These are phyloP conservation scores for Masnerella sp. DNA, from an alignment of 2,888 invertebrate genomes.

Conservation along the genomic window DNA sequence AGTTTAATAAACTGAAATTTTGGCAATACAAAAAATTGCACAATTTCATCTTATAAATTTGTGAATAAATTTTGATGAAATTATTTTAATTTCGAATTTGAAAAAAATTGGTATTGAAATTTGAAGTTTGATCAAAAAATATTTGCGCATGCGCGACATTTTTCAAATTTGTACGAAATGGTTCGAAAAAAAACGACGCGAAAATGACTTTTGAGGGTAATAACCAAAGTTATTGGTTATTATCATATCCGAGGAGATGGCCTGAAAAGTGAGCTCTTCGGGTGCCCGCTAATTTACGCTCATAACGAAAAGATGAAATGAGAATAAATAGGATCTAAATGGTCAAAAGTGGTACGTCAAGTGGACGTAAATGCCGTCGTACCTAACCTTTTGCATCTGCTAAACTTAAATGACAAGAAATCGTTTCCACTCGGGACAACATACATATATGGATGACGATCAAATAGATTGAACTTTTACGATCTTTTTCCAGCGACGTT, in stretches of 20 bases:
- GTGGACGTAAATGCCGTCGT: slow-evolving; percentile 61
- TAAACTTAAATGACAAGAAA: slow-evolving; percentile 60
- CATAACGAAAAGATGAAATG: slow-evolving; percentile 62
- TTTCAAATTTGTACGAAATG: no score
- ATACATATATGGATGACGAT: slow-evolving; percentile 49
- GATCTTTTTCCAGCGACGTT: slow-evolving; percentile 19
- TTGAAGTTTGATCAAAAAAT: not conserved
- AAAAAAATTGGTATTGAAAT: no score
- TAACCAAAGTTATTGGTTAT: no score
- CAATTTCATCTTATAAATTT: no score
- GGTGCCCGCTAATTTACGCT: slow-evolving; percentile 55
- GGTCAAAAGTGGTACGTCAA: slow-evolving; percentile 62
- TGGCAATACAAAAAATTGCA: no score
- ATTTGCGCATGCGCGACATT: not conserved
- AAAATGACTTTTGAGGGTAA: slow-evolving; percentile 33
- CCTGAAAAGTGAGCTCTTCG: slow-evolving; percentile 43
- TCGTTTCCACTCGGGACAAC: slow-evolving; percentile 51
- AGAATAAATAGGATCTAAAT: slow-evolving; percentile 62
- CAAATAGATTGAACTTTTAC: slow-evolving; percentile 44
- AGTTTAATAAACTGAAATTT: no score
- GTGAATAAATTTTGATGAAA: no score
- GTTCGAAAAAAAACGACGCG: no score
- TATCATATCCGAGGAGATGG: slow-evolving; percentile 31
- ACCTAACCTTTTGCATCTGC: slow-evolving; percentile 60
- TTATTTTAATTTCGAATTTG: no score